Base-by-base conservation (phyloP, 2,888 invertebrate species). In the Ormia ochracea region DNA sequence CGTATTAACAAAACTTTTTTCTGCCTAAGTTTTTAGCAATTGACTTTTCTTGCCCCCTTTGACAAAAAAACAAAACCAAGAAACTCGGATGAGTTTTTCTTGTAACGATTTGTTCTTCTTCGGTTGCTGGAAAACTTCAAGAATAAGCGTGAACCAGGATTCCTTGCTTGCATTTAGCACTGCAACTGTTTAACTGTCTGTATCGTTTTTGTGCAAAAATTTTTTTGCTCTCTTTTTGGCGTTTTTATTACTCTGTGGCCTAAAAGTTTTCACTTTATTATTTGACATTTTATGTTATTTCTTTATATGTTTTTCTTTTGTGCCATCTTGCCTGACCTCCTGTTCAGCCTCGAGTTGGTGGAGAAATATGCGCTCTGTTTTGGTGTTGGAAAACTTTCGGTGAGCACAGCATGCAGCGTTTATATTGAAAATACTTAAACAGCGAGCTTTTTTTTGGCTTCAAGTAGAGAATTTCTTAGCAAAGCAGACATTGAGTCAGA, bases 401-500 rank as follows among this genome's bases (percentile, higher is more conserved):
- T 21, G 10, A 33, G 31, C 43, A 50, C 50, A 74, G 58, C 66
- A 28, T 50, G 31, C n/a, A 72, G 33, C 23, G 19, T 52, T 28
- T 41, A 26, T 26, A 33, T 38, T 4, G n/a, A 54, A 59, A 36
- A 43, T 23, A 31, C 21, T 23, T 38, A 28, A 38, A 3, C 17
- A 17, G 14, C 6, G 1, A 5, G 23, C 19, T 28, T 33, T 19
- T 5, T 31, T 21, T 43, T 43, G 14, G 14, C 2, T 3, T 50
- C 14, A 33, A 43, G 12, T 48, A 12, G 10, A 17, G 36, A 43
- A 68, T 48, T 48, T 56, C 17, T 58, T 41, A 45, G 36, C 41
- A 21, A 23, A 59, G 75, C 72, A 80, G 80, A 80, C 80, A 68
- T 76, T 76, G 72, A 68, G 80, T 76, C 80, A 76, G 80, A 76